These are phyloP conservation scores for Hydrozoanthus tunicans DNA, from an alignment of 64 coral and sea anemone species.

Conservation along the genomic window DNA sequence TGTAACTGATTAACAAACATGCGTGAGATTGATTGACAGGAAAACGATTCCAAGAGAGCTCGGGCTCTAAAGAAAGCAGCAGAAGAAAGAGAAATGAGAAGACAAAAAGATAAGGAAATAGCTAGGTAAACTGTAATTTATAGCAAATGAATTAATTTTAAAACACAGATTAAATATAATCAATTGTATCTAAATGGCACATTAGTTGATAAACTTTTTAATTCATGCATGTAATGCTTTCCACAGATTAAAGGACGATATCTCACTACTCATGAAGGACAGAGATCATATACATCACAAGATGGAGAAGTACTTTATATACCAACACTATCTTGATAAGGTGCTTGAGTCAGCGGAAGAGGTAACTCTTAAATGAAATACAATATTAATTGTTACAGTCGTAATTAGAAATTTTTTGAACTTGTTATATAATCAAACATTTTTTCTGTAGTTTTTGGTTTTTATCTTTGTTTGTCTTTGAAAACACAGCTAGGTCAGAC, in stretches of 20 bases:
- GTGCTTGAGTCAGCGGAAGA: conserved; percentile 94
- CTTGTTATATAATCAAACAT: no score
- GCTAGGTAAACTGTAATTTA: conserved; percentile 58
- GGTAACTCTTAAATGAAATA: conserved; percentile 14
- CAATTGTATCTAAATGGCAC: neutral
- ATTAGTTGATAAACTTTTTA: neutral
- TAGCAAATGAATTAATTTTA: neutral
- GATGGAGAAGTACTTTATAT: conserved; percentile 89
- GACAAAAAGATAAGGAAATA: conserved; percentile 97
- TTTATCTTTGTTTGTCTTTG: no score
- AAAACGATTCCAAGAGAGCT: conserved; percentile 98
- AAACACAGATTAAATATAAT: neutral
- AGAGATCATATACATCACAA: conserved; percentile 90
- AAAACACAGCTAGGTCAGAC: no score
- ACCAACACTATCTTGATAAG: conserved; percentile 97
- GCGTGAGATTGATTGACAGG: conserved; percentile 42
- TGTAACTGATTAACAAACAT: neutral
- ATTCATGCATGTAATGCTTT: neutral
- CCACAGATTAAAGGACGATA: conserved; percentile 88
- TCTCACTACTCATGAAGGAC: conserved; percentile 71
- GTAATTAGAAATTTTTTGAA: neutral
- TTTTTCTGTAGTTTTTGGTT: no score
- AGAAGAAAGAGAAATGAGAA: conserved; percentile 96
- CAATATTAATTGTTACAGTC: neutral
- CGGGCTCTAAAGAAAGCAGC: conserved; percentile 92